A percentile compares a stretch with the other conserved stretches of the same genome.
phyloP scores from a whole-genome alignment of 2,888 invertebrate species.

The Tetanocera ferruginea region DNA sequence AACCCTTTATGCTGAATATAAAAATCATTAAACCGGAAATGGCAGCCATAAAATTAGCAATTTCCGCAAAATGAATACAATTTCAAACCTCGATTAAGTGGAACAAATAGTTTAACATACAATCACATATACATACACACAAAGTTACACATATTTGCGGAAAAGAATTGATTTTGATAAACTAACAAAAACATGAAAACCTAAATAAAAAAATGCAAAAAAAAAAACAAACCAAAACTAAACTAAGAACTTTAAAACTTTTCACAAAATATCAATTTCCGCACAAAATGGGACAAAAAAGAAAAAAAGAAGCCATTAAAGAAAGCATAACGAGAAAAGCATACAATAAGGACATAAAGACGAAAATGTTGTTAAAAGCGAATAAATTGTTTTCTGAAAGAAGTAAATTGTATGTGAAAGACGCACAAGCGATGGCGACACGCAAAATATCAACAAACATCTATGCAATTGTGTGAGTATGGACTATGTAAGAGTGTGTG shows the following conservation, averaged over 20 bases:
- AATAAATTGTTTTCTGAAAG: slow-evolving; percentile 42
- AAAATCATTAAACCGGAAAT: slow-evolving; percentile 51
- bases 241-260: slow-evolving; percentile 44
- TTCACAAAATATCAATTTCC: slow-evolving; percentile 63
- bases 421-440: slow-evolving; percentile 14
- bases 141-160: not conserved
- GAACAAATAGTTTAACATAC: slow-evolving; percentile 14
- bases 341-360: not conserved
- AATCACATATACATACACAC: not conserved
- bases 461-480: not conserved
- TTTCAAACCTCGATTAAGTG: slow-evolving; percentile 38
- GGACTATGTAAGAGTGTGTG: not conserved
- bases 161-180: slow-evolving; percentile 3
- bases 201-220: not conserved
- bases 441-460: not conserved
- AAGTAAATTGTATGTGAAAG: slow-evolving; percentile 41
- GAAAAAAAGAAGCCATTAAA: not conserved
- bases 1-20: not conserved
- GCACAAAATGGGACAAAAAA: slow-evolving; percentile 42
- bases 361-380: slow-evolving; percentile 15
- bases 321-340: not conserved
- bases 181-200: slow-evolving; percentile 2
- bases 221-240: not conserved
- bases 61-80: slow-evolving; percentile 52
- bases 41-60: slow-evolving; percentile 60